Evolutionary conservation across 2,113 vertebrate species (phyloP), one percentile per base, ranked within the genome.

Genomic region (Carassius gibelio): DNA sequence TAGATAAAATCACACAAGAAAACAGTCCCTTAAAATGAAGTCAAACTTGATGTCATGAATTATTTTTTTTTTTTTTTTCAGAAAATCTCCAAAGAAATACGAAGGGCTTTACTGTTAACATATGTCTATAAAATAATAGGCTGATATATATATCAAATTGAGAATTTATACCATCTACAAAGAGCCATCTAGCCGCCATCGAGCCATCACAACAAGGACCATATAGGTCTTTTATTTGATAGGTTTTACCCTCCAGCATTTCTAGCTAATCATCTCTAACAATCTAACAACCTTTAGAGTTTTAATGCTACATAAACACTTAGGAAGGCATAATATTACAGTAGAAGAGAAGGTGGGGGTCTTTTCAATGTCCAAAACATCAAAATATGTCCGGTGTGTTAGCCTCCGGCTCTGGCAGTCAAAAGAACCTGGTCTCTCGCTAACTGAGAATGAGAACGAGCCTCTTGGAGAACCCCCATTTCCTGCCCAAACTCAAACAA

Each of bases 401-500:
- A 9, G 80, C 87, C 80, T 75, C 64, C 45, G 87, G 87, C 52
- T 38, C 21, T 26, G 45, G 57, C 52, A 79, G 72, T 74, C 79
- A 7, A 17, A 59, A 30, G n/a, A 69, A 66, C 50, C 26, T 23
- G 72, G 10, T 52, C 57, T 57, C 17, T 61, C 3, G 42, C 38
- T 66, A 84, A 26, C 75, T 21, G 34, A 71, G 30, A 50, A 38
- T 14, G 50, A 36, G 61, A 76, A n/a, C 5, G 38, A 64, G 34
- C 72, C 89, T 84, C 87, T 77, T 14, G 87, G 90, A 92, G 88
- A 23, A 75, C 86, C 84, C 85, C 76, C 76, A 3, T 79, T 88
- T 93, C 90, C 93, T 91, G 90, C 90, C 90, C 78, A 91, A 91
- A 93, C 90, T 91, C 86, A 87, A 89, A 90, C 90, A 88, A 79